Evolutionary conservation across 2,888 invertebrate species (phyloP).

Genomic region (Tyria jacobaeae): DNA sequence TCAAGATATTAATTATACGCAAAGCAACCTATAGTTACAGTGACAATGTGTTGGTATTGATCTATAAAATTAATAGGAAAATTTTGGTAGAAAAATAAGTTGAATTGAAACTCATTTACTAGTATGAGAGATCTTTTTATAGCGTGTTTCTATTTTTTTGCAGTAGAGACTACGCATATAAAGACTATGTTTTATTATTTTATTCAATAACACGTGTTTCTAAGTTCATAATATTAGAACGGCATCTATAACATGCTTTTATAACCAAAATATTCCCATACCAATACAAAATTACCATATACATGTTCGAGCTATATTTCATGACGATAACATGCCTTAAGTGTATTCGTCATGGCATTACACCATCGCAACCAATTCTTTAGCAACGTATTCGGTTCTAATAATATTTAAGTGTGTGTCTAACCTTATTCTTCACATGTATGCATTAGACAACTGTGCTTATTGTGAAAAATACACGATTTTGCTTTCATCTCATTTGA

Average conservation of each 20-base stretch:
- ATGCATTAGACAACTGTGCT: not conserved
- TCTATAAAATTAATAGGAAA: too few relatives aligned
- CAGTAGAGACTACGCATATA: not conserved
- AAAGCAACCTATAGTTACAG: too few relatives aligned
- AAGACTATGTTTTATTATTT: not conserved
- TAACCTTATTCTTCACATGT: not conserved
- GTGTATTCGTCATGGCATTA: slow-evolving; percentile 32
- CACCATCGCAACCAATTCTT: slow-evolving; percentile 24
- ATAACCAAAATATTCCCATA: slow-evolving; percentile 4
- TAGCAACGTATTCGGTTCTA: not conserved
- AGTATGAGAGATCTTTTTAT: too few relatives aligned
- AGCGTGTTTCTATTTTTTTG: too few relatives aligned
- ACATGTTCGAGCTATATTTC: slow-evolving; percentile 27
- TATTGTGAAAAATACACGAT: not conserved
- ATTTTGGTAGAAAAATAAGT: too few relatives aligned
- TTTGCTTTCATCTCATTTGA: too few relatives aligned
- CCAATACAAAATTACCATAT: slow-evolving; percentile 38
- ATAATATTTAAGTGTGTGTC: slow-evolving; percentile 1
- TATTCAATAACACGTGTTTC: too few relatives aligned
- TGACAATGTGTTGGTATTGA: too few relatives aligned
- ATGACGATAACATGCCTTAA: slow-evolving; percentile 20
- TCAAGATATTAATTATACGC: too few relatives aligned
- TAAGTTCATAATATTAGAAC: not conserved
- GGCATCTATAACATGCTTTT: not conserved
- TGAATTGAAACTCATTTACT: too few relatives aligned